Conservation (phyloP, 1,140 invertebrate genomes). For the Chlorops oryzae region DNA sequence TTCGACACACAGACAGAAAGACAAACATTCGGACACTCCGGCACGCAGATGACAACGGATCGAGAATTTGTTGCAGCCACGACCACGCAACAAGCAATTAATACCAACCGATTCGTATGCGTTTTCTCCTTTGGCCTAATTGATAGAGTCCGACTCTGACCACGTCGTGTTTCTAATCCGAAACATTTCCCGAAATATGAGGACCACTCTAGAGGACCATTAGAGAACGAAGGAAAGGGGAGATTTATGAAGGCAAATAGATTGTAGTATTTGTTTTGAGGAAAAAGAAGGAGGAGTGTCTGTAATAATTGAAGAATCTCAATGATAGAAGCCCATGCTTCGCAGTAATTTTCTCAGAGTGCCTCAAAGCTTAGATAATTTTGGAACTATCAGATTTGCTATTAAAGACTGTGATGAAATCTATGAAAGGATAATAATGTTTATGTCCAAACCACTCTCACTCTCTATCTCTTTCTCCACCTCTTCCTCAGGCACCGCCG, state of each 20-base stretch:
- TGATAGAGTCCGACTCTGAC: no score
- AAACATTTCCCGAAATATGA: background rate
- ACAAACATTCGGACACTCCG: background rate
- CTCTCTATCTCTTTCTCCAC: constrained; percentile 7
- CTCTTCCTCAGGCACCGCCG: constrained; percentile 52
- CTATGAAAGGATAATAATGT: background rate
- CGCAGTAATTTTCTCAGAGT: background rate
- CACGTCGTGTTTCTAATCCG: background rate
- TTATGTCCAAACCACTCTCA: no score
- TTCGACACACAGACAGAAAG: background rate
- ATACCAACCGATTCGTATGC: constrained; percentile 1
- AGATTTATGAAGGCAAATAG: background rate
- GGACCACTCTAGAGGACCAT: no score
- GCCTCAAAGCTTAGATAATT: background rate
- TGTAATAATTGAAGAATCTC: background rate
- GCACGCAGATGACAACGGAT: background rate
- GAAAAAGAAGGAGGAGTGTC: no score
- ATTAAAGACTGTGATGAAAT: background rate
- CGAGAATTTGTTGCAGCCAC: constrained; percentile 5
- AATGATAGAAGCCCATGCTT: background rate
- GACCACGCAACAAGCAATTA: constrained; percentile 8
- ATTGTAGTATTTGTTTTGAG: background rate
- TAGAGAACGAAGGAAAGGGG: background rate
- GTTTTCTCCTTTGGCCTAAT: background rate
- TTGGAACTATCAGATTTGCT: background rate